Conservation (phyloP, 2,888 invertebrate genomes). For the Oasisia sp. region DNA sequence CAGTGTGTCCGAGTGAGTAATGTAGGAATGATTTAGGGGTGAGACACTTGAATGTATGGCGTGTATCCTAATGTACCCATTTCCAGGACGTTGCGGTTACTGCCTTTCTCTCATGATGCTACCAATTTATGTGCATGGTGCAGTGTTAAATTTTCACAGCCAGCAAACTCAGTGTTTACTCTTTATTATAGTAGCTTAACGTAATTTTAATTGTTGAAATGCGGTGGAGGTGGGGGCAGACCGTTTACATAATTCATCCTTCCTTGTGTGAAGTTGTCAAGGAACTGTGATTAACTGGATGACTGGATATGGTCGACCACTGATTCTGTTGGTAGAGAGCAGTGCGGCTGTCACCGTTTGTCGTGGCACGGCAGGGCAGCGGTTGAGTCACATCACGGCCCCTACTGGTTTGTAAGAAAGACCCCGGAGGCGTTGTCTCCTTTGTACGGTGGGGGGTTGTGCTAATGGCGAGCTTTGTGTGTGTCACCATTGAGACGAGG, state of each 20-base stretch:
- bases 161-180: background rate
- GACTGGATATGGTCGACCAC: background rate
- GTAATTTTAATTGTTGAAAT: background rate
- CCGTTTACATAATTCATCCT: background rate
- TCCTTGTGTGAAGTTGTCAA: background rate
- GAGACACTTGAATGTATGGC: too few species aligned
- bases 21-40: background rate
- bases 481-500: background rate
- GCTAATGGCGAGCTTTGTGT: background rate
- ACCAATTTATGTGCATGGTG: background rate
- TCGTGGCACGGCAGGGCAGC: slow-evolving; percentile 1
- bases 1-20: background rate
- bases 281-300: background rate
- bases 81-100: background rate
- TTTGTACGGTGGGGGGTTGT: background rate
- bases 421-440: background rate
- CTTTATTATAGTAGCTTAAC: background rate
- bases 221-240: background rate
- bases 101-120: background rate
- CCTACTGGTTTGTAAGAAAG: slow-evolving; percentile 17
- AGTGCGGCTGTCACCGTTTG: background rate
- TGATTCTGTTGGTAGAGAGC: background rate
- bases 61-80: background rate
- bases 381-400: background rate
- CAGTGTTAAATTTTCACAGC: background rate